Conservation (phyloP, 2,797 vertebrate species). For the Poeciliopsis turneri region DNA sequence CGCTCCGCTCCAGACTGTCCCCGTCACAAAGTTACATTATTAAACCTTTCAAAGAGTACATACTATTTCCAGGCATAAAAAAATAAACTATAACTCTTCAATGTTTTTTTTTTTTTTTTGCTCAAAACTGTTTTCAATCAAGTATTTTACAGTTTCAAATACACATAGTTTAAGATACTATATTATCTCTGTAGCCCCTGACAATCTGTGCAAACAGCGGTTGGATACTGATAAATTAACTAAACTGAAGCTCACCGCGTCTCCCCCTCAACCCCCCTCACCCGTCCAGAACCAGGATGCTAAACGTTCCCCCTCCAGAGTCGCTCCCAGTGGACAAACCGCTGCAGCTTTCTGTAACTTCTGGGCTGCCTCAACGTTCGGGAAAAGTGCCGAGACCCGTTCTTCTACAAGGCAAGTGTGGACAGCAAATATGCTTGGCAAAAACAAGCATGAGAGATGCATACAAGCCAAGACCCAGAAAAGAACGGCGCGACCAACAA, state of each 20-base stretch:
- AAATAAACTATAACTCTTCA: constrained; percentile 75
- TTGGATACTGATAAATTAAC: constrained; percentile 66
- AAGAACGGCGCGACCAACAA: constrained; percentile 53
- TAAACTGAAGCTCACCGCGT: constrained; percentile 31
- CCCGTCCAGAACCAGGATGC: constrained; percentile 42
- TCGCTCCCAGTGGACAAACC: constrained; percentile 34
- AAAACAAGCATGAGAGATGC: constrained; percentile 61
- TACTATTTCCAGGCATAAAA: constrained; percentile 73
- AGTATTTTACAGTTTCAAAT: constrained; percentile 73
- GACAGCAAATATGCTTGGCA: constrained; percentile 47
- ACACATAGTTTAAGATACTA: constrained; percentile 58
- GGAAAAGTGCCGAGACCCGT: constrained; percentile 31
- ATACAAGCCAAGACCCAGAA: constrained; percentile 48
- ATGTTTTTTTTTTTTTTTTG: constrained; percentile 41
- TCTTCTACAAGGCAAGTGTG: constrained; percentile 53
- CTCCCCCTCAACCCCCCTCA: constrained; percentile 4
- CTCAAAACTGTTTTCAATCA: constrained; percentile 56
- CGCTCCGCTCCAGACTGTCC: constrained; percentile 21
- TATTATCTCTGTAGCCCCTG: constrained; percentile 52
- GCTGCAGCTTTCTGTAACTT: constrained; percentile 15
- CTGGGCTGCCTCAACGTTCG: constrained; percentile 25
- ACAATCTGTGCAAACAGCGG: constrained; percentile 68
- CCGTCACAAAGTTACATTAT: constrained; percentile 54
- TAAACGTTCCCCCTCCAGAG: constrained; percentile 24
- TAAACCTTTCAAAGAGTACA: constrained; percentile 60